phyloP scores from a whole-genome alignment of 2,888 invertebrate genomes.

The Epicampocera succincta region DNA sequence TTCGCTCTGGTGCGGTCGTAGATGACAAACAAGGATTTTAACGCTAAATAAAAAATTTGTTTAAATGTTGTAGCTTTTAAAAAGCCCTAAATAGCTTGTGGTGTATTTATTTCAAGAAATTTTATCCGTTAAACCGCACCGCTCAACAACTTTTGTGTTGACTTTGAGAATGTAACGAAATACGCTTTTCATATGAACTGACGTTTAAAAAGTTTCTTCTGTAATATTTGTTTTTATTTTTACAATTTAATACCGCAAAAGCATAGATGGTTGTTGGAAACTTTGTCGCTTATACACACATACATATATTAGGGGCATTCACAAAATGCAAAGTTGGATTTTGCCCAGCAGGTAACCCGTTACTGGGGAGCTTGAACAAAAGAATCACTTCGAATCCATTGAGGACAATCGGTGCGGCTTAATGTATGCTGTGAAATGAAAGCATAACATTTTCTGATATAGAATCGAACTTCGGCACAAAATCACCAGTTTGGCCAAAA shows the following conservation, averaged over 20 bases:
- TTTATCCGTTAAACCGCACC: slow-evolving; percentile 36
- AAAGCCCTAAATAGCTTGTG: slow-evolving; percentile 25
- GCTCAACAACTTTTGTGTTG: slow-evolving; percentile 39
- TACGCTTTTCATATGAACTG: slow-evolving; percentile 45
- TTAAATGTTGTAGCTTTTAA: slow-evolving; percentile 6
- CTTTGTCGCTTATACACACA: slow-evolving; percentile 5
- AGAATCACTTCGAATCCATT: too few species aligned
- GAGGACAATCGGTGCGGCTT: too few species aligned
- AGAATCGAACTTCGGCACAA: too few species aligned
- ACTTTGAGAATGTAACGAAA: slow-evolving; percentile 49
- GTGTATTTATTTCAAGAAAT: slow-evolving; percentile 28
- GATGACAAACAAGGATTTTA: too few species aligned
- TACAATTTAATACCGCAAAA: slow-evolving; percentile 39
- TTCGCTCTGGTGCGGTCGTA: too few species aligned
- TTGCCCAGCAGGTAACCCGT: too few species aligned
- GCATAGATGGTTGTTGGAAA: slow-evolving; percentile 35
- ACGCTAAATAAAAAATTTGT: background rate
- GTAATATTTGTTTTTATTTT: slow-evolving; percentile 9
- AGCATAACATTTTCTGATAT: too few species aligned
- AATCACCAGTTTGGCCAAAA: too few species aligned
- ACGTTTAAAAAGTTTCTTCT: slow-evolving; percentile 48
- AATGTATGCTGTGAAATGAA: too few species aligned
- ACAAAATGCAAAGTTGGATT: too few species aligned
- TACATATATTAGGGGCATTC: background rate
- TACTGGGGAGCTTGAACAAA: too few species aligned